Conservation (phyloP, 2,113 vertebrate genomes). For the Opisthocomus hoazin region DNA sequence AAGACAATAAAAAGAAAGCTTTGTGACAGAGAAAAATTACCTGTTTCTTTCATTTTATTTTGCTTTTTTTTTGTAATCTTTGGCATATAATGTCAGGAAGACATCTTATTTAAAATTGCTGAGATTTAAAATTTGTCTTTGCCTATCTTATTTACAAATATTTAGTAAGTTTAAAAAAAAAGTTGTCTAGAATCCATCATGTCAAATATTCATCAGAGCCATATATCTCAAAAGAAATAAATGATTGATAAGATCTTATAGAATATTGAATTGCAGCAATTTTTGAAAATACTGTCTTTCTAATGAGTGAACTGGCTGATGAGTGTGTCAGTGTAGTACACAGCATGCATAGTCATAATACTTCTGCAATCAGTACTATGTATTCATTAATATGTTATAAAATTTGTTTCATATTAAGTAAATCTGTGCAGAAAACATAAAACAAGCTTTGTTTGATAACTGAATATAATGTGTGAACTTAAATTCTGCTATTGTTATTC, state of each 20-base stretch:
- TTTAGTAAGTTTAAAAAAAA: neutral
- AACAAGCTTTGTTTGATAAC: neutral
- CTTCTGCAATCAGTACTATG: neutral
- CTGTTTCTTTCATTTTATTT: neutral
- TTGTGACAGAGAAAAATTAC: neutral
- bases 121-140: neutral
- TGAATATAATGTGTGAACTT: neutral
- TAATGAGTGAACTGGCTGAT: neutral
- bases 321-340: neutral
- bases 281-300: neutral
- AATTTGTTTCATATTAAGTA: conserved; percentile 23
- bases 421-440: neutral
- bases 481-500: neutral
- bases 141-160: neutral
- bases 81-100: neutral
- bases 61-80: neutral
- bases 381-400: neutral
- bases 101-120: neutral
- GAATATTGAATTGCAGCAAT: neutral
- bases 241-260: neutral
- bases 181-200: neutral
- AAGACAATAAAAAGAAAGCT: neutral
- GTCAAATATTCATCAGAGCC: neutral
- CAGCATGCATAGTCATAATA: neutral
- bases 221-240: neutral